Evolutionary conservation across 2,888 invertebrate species (phyloP), one percentile per base, ranked within the genome.

Genomic region (Boloria euphrosyne): DNA sequence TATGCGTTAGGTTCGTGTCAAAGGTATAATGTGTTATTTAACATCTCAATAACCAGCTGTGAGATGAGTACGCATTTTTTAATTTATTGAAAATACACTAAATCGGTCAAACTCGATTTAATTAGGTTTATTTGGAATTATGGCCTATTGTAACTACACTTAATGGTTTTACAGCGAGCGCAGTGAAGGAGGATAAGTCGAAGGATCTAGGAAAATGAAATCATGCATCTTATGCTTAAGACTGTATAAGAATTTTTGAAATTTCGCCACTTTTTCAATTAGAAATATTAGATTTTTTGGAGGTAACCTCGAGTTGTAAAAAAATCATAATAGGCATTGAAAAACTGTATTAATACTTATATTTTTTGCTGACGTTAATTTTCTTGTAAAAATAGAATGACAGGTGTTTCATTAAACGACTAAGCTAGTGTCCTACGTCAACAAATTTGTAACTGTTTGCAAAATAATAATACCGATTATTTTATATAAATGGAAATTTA

Each of bases 1-100:
- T 76, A 74, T 76, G 75, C 68, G 69, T 70, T 65, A 66, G 68
- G 65, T 63, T 65, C 62, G 65, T 68, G 70, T 70, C 70, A 66
- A 70, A 70, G 68, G 65, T 70, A 63, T 67, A 67, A 67, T 27
- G 16, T 51, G 44, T 61, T 61, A 61, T 22, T 61, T 51, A 51
- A 51, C 51, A 61, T 14, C 43, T 50, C 14, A 47, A 58, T 27
- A 58, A 49, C 49, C 38, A 47, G 7, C 14, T 59, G 31, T 38
- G 16, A 49, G 16, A 6, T 17, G 38, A 47, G 14, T 49, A 13
- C 5, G 17, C n/a, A 0, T 3, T 13, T 43, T 57, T 46, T 57
- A 22, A n/a, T 4, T 13, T n/a, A 22, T 22, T 14, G 18, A n/a
- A n/a, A 6, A n/a, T 6, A 14, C 47, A 47, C 0, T 3, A 16